Base-by-base conservation (phyloP, 2,797 vertebrate species). In the Gambelia wislizenii region DNA sequence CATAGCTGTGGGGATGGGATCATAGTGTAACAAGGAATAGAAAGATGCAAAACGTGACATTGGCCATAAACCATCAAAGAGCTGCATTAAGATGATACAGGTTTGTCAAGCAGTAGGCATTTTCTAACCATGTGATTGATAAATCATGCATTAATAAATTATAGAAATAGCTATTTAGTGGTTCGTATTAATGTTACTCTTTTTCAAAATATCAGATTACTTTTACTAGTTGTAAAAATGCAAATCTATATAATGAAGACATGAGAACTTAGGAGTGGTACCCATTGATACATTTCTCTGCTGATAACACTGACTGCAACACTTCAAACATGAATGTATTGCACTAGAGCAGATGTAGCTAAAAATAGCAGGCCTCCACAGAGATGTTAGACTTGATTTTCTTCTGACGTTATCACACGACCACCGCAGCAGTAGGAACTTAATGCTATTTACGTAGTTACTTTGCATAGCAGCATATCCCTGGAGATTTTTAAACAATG, bases 401-500 rank as follows among this genome's bases (percentile, higher is more conserved):
- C 90, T 96, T 92, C 89, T 96, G 95, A 95, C 59, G 91, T 47
- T 92, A 90, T 95, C 94, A 90, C 92, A 94, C 93, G 92, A 67
- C 94, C 70, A 94, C 93, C 93, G 94, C 92, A 95, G 93, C 94
- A 95, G 89, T 88, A 94, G 94, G 84, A 92, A 84, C 91, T 95
- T 96, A 95, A 94, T 95, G 94, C 93, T 95, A 93, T 94, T 96
- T 95, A 95, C 91, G 92, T 61, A 94, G 92, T 96, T 89, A 75
- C 96, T 96, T 95, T 94, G 95, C 93, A 95, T 93, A 94, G 93
- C 94, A 96, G 90, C 94, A 86, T 95, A 86, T 94, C 95, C 89
- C 94, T 6, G 90, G 94, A 95, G 95, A 95, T 92, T 96, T 95
- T 94, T 85, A 93, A 95, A 95, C 92, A 96, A 89, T 93, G 93